These are phyloP conservation scores for Aurelia coerulea DNA, from an alignment of 30 jellyfish, hydroid and myxozoan genomes.

Conservation along the genomic window DNA sequence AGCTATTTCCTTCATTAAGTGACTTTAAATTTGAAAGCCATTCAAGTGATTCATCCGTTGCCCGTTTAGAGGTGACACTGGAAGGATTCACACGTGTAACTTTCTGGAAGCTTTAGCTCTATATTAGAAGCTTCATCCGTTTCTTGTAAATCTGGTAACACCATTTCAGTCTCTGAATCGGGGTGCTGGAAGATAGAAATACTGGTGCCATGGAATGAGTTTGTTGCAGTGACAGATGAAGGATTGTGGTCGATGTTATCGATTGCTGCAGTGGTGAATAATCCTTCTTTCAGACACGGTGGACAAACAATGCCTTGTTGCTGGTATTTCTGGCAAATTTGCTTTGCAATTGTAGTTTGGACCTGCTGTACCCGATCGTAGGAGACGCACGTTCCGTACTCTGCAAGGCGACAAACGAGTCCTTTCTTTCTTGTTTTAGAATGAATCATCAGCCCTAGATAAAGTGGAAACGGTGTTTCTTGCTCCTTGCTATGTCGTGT, in stretches of 20 bases:
- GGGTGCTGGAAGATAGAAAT: conserved; percentile 50
- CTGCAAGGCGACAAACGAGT: conserved; percentile 11
- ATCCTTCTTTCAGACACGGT: conserved; percentile 25
- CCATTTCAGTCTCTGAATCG: background rate
- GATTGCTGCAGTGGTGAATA: conserved; percentile 17
- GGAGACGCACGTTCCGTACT: conserved; percentile 35
- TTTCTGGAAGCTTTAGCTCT: background rate
- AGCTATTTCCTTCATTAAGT: too few species aligned
- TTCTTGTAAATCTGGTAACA: background rate
- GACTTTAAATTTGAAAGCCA: too few species aligned
- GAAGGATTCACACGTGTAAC: background rate
- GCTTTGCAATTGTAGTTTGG: conserved; percentile 22
- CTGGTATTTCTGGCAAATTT: conserved; percentile 19
- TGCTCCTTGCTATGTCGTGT: conserved; percentile 5
- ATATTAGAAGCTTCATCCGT: background rate
- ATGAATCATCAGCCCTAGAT: conserved; percentile 40
- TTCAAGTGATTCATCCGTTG: too few species aligned
- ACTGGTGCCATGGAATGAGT: conserved; percentile 52
- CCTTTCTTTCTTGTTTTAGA: conserved; percentile 49
- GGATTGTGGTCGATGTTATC: conserved; percentile 56
- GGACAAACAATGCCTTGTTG: conserved; percentile 40
- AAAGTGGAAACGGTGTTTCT: conserved; percentile 59
- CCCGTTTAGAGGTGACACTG: too few species aligned
- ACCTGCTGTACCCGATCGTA: conserved; percentile 44
- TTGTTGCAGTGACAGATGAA: conserved; percentile 11